These are phyloP conservation scores for Trypoxylon attenuatum DNA, from an alignment of 2,888 invertebrate species.

Conservation along the genomic window DNA sequence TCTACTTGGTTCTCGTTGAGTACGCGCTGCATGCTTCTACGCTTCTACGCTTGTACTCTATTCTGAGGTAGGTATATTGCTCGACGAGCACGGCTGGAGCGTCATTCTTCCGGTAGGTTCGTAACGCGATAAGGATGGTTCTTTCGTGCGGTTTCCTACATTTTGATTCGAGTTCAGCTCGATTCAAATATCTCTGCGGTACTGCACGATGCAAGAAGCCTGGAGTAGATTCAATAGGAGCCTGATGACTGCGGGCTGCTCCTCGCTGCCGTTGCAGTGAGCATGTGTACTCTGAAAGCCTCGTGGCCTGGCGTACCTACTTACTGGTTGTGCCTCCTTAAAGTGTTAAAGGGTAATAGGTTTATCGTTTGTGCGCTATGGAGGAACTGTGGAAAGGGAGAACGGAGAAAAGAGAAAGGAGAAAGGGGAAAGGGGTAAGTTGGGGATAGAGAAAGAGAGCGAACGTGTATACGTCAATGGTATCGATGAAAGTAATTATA, in stretches of 20 bases:
- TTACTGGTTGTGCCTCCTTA: background rate
- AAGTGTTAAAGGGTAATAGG: background rate
- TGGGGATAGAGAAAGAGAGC: no score
- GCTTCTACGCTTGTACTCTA: background rate
- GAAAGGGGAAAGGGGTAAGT: no score
- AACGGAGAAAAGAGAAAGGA: no score
- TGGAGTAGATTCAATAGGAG: background rate
- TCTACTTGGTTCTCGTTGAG: no score
- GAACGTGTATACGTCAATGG: conserved; percentile 21
- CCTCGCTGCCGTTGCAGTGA: background rate
- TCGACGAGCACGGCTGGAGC: background rate
- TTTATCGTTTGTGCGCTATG: conserved; percentile 3
- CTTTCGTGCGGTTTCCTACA: background rate
- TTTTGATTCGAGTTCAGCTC: background rate
- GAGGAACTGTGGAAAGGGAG: background rate
- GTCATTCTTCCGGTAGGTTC: background rate
- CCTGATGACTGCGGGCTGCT: background rate
- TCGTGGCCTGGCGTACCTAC: no score
- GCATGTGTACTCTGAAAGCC: background rate
- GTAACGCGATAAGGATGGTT: background rate
- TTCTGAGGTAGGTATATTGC: background rate
- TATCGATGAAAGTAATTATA: conserved; percentile 36
- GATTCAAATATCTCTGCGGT: background rate
- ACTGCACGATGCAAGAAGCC: background rate
- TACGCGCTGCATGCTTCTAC: background rate